These are phyloP conservation scores for Ptychochromis oligacanthus DNA, from an alignment of 2,113 vertebrate genomes.

Conservation along the genomic window DNA sequence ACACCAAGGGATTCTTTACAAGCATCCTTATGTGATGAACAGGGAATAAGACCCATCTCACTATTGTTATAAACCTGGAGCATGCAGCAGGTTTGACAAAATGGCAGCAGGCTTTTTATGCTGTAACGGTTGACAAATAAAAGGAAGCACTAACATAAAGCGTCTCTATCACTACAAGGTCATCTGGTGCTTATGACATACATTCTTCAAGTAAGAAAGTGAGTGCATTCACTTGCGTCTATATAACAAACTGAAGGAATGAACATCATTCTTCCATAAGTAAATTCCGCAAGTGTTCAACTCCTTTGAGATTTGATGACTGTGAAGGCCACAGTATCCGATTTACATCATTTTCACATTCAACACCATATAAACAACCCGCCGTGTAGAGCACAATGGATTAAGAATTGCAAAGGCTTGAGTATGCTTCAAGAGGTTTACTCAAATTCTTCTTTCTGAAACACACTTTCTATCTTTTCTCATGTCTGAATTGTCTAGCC, in stretches of 20 bases:
- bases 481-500: neutral
- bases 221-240: neutral
- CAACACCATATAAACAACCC: neutral
- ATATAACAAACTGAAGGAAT: neutral
- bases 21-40: neutral
- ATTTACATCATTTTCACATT: neutral
- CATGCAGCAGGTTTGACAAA: neutral
- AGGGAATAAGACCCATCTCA: neutral
- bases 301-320: neutral
- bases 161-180: neutral
- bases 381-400: neutral
- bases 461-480: neutral
- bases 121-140: neutral
- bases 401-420: neutral
- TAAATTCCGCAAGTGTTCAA: neutral
- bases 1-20: neutral
- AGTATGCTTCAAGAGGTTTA: neutral
- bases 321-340: neutral
- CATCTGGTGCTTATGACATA: neutral
- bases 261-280: neutral
- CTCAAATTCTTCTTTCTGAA: neutral
- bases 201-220: neutral
- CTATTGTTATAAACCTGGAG: neutral
- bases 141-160: neutral
- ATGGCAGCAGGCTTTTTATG: neutral